Conservation (phyloP, 1,140 invertebrate species). For the Platyscapa corneri region DNA sequence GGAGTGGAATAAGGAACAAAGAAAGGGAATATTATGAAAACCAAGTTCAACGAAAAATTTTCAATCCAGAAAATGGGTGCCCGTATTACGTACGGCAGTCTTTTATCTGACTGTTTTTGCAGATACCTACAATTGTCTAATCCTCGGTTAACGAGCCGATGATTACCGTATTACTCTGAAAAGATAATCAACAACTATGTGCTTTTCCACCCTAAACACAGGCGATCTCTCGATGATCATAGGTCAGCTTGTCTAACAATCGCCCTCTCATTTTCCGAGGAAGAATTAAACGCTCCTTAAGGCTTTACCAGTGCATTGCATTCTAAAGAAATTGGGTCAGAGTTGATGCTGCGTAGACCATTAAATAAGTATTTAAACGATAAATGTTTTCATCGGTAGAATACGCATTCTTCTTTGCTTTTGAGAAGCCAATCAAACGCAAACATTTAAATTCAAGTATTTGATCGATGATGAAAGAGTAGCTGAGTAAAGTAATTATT, state of each 20-base stretch:
- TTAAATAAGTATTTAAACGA: background rate
- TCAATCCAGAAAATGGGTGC: background rate
- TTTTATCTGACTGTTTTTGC: slow-evolving; percentile 1
- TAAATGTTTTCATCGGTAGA: background rate
- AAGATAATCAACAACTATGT: background rate
- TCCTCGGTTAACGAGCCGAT: background rate
- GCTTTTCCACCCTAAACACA: background rate
- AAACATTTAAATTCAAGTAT: background rate
- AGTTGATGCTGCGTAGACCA: background rate
- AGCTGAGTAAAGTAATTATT: background rate
- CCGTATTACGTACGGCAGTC: background rate
- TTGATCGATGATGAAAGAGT: background rate
- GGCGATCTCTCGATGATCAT: background rate
- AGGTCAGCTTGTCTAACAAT: background rate
- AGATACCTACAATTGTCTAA: background rate
- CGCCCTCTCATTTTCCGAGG: background rate
- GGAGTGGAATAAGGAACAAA: background rate
- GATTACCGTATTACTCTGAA: background rate
- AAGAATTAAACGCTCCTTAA: background rate
- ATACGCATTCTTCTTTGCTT: background rate
- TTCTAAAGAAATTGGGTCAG: background rate
- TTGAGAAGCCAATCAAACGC: background rate
- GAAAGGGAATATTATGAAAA: background rate
- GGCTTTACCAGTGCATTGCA: background rate
- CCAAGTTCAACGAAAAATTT: background rate